phyloP scores from a whole-genome alignment of 2,797 vertebrate genomes.

The Clarias pachynema region DNA sequence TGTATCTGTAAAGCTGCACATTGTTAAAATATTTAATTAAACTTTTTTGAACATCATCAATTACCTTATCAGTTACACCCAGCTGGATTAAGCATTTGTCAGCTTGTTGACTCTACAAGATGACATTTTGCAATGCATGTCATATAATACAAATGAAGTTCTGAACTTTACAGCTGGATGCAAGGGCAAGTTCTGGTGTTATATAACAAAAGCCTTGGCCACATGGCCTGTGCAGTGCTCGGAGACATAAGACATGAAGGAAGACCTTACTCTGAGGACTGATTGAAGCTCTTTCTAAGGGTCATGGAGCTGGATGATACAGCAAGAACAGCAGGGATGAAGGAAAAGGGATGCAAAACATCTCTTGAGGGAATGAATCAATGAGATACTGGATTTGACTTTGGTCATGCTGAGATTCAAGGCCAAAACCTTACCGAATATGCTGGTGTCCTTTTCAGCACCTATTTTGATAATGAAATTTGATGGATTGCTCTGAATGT shows the following conservation, averaged over 20 bases:
- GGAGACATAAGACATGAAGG: background rate
- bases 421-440: background rate
- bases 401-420: background rate
- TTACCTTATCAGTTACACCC: background rate
- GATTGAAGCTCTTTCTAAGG: background rate
- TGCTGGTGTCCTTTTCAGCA: background rate
- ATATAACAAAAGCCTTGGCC: background rate
- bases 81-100: background rate
- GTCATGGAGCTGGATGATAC: background rate
- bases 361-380: background rate
- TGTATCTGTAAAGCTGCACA: no score
- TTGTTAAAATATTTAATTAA: no score
- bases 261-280: background rate
- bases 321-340: background rate
- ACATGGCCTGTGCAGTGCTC: background rate
- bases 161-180: background rate
- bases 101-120: background rate
- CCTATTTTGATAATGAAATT: background rate
- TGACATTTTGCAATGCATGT: background rate
- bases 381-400: background rate
- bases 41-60: background rate
- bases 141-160: background rate
- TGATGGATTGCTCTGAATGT: background rate
- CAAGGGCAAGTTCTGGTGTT: background rate
- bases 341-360: background rate